Base-by-base conservation (phyloP, 2,113 vertebrate species). In the Archilochus colubris region DNA sequence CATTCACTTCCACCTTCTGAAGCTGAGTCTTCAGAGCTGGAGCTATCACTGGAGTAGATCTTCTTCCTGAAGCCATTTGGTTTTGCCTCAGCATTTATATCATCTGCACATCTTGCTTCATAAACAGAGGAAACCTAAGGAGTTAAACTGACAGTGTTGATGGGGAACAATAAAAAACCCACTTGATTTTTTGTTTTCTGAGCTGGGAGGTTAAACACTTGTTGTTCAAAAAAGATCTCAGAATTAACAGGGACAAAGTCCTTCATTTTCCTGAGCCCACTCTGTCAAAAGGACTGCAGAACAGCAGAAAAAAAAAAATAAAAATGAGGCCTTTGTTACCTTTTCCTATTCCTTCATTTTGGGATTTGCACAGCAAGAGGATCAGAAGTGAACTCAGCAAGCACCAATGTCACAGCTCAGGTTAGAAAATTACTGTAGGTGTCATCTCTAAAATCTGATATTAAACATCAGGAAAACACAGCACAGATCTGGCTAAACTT, bases 121-220 rank as follows among this genome's bases (percentile, higher is more conserved):
- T 97, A 99, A 97, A 98, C 98, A 98, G 98, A 98, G 98, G 98
- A 98, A 98, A 98, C 98, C 99, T 99, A 89, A 36, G 90, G 96
- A 89, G 75, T 97, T 93, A 95, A 96, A 97, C 89, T 93, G 92
- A 95, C 67, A 96, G 78, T 96, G 92, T 96, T 96, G 95, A 95
- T 82, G 89, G 78, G 70, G 70, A 94, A 93, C 89, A 96, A 89
- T 25, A 85, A 83, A 86, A 76, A 81, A 86, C 79, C 83, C 1
- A 28, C 40, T 59, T 51, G 82, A 57, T 94, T 90, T 88, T 85
- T 40, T 40, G 40, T 40, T 50, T 48, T 75, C 66, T 79, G 84
- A 61, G 70, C 81, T 74, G 61, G n/a, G 55, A 92, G 28, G 22
- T 68, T 66, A 59, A 7, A 40, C 6, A 36, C 19, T 38, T 82